Base-by-base conservation (phyloP, 1,140 invertebrate genomes). In the Drosophila saltans region DNA sequence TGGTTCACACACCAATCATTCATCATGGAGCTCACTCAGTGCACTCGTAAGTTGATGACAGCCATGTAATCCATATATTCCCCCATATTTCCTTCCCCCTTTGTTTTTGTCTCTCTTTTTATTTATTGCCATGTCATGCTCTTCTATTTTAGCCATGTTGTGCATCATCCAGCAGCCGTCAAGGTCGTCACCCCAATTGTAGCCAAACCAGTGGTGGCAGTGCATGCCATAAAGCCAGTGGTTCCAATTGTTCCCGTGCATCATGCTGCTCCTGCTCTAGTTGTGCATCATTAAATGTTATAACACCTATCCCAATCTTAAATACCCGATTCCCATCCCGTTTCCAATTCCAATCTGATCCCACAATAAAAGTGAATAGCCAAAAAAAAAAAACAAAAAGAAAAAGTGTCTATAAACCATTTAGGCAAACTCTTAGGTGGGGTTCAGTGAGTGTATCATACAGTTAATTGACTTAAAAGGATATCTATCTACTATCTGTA, bases 191-290 rank as follows among this genome's bases (percentile, higher is more conserved):
- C 85, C 30, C 81, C 80, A 10, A 39, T 91, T 16, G 63, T 91
- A 30, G 84, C 81, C 62, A 92, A 91, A 67, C 86, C 93, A 4
- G 93, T 93, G 30, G 90, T 93, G 48, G 93, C 93, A 3, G 93
- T 92, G 66, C 93, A 93, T 70, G 80, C 91, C 10, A 90, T 93
- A 24, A 92, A 93, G 61, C 92, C 93, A 24, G 72, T 93, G 64
- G 83, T 94, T 65, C 75, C 93, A 69, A 70, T 92, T 61, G 88
- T 93, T 33, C 91, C 93, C n/a, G 90, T 94, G 56, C 92, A 94
- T 81, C 94, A 94, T 72, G 84, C 93, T 60, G 93, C 94, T 59
- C 93, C 93, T n/a, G 84, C 94, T 28, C 79, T 94, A 33, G 92
- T 94, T 59, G 90, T 90, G 58, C 90, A 91, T 78, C 90, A 93